A percentile compares a stretch with the other conserved stretches of the same genome.
phyloP scores from a whole-genome alignment of 2,797 vertebrate species.

The Protonibea diacanthus region DNA sequence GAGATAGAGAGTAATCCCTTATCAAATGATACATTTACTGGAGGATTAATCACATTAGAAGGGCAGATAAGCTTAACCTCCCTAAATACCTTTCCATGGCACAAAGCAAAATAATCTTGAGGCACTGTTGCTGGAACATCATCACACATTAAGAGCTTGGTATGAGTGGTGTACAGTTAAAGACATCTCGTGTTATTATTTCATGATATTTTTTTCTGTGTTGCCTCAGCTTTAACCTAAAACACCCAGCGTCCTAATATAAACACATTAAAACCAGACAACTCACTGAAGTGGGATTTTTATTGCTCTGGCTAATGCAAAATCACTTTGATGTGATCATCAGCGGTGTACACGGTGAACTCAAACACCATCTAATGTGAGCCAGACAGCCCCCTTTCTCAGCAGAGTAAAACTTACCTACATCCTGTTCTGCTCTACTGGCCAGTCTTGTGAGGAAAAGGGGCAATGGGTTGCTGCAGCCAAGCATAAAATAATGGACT shows the following conservation, averaged over 20 bases:
- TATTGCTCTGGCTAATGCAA: conserved; percentile 60
- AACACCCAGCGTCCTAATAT: conserved; percentile 41
- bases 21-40: conserved; percentile 73
- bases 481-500: conserved; percentile 25
- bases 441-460: conserved; percentile 34
- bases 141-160: conserved; percentile 49
- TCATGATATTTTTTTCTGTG: conserved; percentile 36
- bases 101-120: conserved; percentile 52
- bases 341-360: conserved; percentile 29
- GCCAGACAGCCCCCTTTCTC: conserved; percentile 62
- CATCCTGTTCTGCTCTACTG: conserved; percentile 62
- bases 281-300: conserved; percentile 73
- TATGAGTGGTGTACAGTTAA: conserved; percentile 39
- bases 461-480: background rate
- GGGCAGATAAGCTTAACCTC: conserved; percentile 48
- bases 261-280: conserved; percentile 64
- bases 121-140: conserved; percentile 42
- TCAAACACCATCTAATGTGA: conserved; percentile 60
- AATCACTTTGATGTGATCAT: conserved; percentile 71
- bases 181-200: conserved; percentile 35
- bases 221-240: conserved; percentile 45
- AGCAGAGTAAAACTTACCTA: conserved; percentile 60
- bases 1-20: conserved; percentile 64
- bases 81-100: conserved; percentile 28
- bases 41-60: conserved; percentile 69